Evolutionary conservation across 2,113 vertebrate genomes (phyloP).

Genomic region (Microcebus jonahi): DNA sequence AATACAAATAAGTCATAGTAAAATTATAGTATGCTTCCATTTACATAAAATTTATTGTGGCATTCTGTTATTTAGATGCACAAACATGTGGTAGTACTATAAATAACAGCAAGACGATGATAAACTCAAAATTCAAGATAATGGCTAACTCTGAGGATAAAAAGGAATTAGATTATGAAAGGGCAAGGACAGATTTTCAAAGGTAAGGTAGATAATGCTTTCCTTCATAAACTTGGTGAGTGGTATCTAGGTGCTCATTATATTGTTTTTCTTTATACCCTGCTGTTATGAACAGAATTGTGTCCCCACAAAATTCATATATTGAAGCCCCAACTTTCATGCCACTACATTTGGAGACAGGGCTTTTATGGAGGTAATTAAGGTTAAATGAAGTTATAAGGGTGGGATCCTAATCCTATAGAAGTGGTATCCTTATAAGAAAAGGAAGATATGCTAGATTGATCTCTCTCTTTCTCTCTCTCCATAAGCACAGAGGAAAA

Average conservation of each 20-base stretch:
- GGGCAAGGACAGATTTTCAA: not conserved
- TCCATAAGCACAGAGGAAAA: not conserved
- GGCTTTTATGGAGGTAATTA: not conserved
- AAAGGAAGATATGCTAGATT: not conserved
- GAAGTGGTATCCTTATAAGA: not conserved
- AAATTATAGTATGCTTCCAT: not conserved
- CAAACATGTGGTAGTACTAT: not conserved
- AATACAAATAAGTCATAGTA: not conserved
- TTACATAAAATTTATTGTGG: not conserved
- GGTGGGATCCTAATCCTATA: not conserved
- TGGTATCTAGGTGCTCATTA: not conserved
- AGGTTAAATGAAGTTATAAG: not conserved
- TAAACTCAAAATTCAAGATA: not conserved
- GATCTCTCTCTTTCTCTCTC: not conserved
- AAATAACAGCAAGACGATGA: not conserved
- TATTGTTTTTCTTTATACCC: not conserved
- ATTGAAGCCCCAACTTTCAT: not conserved
- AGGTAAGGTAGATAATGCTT: not conserved
- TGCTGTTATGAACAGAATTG: not conserved
- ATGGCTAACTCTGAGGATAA: not conserved
- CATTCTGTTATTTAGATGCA: not conserved
- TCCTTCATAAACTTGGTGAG: not conserved
- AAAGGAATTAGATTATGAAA: not conserved
- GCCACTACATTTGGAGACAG: not conserved
- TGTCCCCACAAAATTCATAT: not conserved